Base-by-base conservation (phyloP, 2,797 vertebrate species). In the Crossoptilon crossoptilon region DNA sequence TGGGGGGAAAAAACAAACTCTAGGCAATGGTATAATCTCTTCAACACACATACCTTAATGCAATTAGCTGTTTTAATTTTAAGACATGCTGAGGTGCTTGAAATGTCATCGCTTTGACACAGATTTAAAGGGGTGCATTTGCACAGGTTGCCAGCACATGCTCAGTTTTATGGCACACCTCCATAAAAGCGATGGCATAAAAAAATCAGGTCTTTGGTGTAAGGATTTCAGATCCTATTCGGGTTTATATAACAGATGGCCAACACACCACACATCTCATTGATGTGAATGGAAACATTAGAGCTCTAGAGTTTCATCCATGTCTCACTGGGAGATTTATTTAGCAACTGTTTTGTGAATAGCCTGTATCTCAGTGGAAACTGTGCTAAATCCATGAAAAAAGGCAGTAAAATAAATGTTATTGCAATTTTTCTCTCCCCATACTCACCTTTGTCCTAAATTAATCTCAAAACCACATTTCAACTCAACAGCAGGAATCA, bases 131-230 rank as follows among this genome's bases (percentile, higher is more conserved):
- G 90, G 60, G 91, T 96, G 87, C 91, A 88, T 77, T 94, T 87
- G 95, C 89, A 90, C 94, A 95, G 95, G 97, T 93, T 96, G 93
- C 96, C 92, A 89, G 95, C 97, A 97, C 96, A 97, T 97, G 97
- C 96, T 64, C 83, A 71, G 87, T 97, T 97, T 97, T 97, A 98
- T 85, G 94, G 86, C 91, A 96, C 96, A 97, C 97, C 96, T 98
- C 96, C 95, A 94, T 96, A 93, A 97, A 97, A 97, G 91, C 18
- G 0, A 80, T 85, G 80, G 90, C 92, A 88, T 96, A 90, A 97
- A 96, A 96, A 95, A 91, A 96, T 96, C 95, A 94, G 91, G 73
- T 85, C 95, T 83, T 76, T 91, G 92, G 94, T 91, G 87, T 87
- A 90, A 94, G 91, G 90, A 84, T 88, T 97, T 96, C 96, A 89